A percentile compares a stretch with the other conserved stretches of the same genome.
Conservation (phyloP, 2,797 vertebrate genomes). For the Poeciliopsis turneri region DNA sequence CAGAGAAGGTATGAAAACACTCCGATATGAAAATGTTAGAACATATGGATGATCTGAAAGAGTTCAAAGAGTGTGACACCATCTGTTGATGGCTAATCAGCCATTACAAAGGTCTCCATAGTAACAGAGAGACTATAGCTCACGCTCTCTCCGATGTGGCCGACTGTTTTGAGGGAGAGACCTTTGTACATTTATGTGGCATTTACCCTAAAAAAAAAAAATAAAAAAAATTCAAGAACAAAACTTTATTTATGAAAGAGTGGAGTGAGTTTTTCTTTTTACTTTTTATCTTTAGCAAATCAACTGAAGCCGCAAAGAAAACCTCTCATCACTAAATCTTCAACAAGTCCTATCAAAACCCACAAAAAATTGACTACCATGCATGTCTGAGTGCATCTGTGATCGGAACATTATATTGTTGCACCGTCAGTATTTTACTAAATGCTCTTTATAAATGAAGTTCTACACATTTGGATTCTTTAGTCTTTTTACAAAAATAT, state of each 20-base stretch:
- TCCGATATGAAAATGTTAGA: not conserved
- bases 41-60: not conserved
- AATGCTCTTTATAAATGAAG: too few relatives aligned
- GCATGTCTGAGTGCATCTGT: not conserved
- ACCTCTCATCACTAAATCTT: not conserved
- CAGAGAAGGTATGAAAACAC: slow-evolving; percentile 89
- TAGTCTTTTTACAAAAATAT: too few relatives aligned
- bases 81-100: not conserved
- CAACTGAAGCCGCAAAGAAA: not conserved
- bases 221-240: not conserved
- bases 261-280: not conserved
- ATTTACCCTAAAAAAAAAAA: not conserved
- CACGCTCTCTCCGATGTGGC: not conserved
- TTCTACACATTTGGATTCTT: too few relatives aligned
- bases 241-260: not conserved
- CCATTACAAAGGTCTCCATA: not conserved
- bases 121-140: not conserved
- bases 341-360: not conserved
- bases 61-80: not conserved
- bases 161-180: not conserved
- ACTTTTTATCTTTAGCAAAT: not conserved
- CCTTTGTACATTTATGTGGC: not conserved
- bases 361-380: not conserved
- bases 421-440: too few relatives aligned
- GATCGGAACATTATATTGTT: not conserved